Percentiles rank a stretch among this genome's conserved stretches.
phyloP scores from a whole-genome alignment of 1,140 invertebrate species.

The Oncopodura yosiiana region DNA sequence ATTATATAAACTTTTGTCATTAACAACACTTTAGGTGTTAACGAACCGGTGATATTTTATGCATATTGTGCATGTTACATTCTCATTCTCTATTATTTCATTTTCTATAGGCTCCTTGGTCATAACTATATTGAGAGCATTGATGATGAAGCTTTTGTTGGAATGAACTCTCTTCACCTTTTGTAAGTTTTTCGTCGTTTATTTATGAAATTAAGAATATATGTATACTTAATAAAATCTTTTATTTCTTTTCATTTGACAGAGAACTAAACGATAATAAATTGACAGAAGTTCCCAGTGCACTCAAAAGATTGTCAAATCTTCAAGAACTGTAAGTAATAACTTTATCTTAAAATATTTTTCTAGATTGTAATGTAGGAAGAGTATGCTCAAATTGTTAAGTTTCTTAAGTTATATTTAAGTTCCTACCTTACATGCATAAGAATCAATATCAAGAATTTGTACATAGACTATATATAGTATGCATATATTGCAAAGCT shows the following conservation, averaged over 20 bases:
- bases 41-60: too few species aligned
- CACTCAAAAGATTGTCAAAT: conserved; percentile 51
- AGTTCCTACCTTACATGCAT: too few species aligned
- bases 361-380: not conserved
- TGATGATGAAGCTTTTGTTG: conserved; percentile 53
- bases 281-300: conserved; percentile 53
- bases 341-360: not conserved
- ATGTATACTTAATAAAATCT: conserved; percentile 34
- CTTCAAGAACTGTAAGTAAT: conserved; percentile 62
- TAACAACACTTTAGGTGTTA: too few species aligned
- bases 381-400: not conserved
- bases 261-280: conserved; percentile 66
- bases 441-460: too few species aligned
- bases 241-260: conserved; percentile 38
- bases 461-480: too few species aligned
- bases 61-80: too few species aligned
- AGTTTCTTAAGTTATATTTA: too few species aligned
- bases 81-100: too few species aligned
- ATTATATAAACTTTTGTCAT: too few species aligned
- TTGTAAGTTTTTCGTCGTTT: conserved; percentile 69
- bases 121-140: conserved; percentile 55
- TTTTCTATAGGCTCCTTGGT: conserved; percentile 54
- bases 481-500: too few species aligned
- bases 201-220: too few species aligned
- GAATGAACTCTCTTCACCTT: conserved; percentile 53